phyloP scores from a whole-genome alignment of 2,113 vertebrate species.

The Herpailurus yagouaroundi region DNA sequence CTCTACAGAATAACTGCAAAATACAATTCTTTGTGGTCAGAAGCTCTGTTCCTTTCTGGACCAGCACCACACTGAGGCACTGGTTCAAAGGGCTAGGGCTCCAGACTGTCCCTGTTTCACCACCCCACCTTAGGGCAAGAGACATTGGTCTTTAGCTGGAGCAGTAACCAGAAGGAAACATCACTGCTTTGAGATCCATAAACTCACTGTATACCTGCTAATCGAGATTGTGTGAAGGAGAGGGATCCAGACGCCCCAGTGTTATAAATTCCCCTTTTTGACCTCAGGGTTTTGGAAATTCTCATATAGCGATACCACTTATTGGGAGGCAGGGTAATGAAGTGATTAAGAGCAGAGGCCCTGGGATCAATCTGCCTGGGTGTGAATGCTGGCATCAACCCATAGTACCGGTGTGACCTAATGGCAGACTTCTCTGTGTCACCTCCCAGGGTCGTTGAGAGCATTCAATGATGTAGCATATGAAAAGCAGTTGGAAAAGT shows the following conservation, averaged over 20 bases:
- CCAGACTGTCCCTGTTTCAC: not conserved
- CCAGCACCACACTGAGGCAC: not conserved
- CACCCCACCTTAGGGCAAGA: not conserved
- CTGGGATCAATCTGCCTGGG: not conserved
- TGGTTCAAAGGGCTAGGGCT: not conserved
- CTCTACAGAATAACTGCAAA: not conserved
- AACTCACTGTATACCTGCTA: not conserved
- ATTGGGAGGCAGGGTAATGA: not conserved
- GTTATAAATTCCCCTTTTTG: not conserved
- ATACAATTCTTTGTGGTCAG: not conserved
- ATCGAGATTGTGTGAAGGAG: not conserved
- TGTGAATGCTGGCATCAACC: not conserved
- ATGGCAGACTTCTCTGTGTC: not conserved
- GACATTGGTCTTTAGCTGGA: not conserved
- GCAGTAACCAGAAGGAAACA: conserved; percentile 18
- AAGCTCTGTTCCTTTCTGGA: not conserved
- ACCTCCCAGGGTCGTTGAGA: not conserved
- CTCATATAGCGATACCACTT: not conserved
- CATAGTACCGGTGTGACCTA: not conserved
- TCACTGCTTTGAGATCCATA: not conserved
- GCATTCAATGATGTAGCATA: not conserved
- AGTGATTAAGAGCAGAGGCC: not conserved
- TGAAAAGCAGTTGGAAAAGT: not conserved
- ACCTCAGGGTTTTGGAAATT: not conserved
- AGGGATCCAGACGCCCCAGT: not conserved